A percentile compares a stretch with the other conserved stretches of the same genome.
phyloP scores from a whole-genome alignment of 1,140 invertebrate species.

The Papilio polytes region DNA sequence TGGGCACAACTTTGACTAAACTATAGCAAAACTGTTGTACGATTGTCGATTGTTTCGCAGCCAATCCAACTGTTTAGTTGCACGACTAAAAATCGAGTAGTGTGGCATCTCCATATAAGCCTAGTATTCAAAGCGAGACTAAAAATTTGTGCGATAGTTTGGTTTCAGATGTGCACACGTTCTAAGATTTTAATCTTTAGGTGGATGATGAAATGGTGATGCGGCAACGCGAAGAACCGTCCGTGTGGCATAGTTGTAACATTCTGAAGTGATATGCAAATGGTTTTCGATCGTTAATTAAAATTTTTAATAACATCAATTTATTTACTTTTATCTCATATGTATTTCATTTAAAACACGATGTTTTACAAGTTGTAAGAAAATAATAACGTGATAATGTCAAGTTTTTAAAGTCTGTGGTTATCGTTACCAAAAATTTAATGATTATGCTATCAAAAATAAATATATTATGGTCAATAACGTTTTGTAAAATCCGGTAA shows the following conservation, averaged over 20 bases:
- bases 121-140: no score
- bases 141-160: no score
- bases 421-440: neutral
- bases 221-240: neutral
- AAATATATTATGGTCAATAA: neutral
- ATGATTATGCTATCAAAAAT: neutral
- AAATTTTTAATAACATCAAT: neutral
- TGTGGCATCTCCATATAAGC: no score
- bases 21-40: no score
- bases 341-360: neutral
- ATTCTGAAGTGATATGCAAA: neutral
- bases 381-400: neutral
- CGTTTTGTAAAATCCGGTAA: neutral
- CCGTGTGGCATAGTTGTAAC: neutral
- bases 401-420: neutral
- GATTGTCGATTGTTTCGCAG: no score
- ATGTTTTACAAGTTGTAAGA: neutral
- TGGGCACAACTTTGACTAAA: no score
- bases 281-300: neutral
- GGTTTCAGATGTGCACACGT: no score
- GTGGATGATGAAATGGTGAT: neutral
- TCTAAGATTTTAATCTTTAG: no score
- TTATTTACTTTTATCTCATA: neutral
- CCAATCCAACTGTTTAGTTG: no score
- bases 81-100: no score